phyloP scores from a whole-genome alignment of 1,140 invertebrate species.

The Drosophila lowei region DNA sequence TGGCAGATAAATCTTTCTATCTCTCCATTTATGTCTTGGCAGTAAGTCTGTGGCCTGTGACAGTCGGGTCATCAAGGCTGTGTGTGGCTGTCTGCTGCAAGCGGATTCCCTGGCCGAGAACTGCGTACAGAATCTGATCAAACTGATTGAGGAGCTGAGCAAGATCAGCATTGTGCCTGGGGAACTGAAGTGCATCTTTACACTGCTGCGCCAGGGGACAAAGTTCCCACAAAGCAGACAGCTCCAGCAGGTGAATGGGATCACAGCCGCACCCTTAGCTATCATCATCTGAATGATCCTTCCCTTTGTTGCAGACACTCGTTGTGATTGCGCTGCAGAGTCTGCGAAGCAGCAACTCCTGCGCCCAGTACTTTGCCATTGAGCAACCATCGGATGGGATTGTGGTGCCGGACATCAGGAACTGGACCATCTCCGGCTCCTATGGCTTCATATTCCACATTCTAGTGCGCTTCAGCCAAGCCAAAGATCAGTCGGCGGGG shows the following conservation, averaged over 20 bases:
- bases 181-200: slow-evolving; percentile 84
- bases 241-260: slow-evolving; percentile 62
- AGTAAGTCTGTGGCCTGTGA: slow-evolving; percentile 83
- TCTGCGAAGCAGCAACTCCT: slow-evolving; percentile 65
- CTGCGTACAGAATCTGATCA: slow-evolving; percentile 84
- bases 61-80: slow-evolving; percentile 82
- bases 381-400: slow-evolving; percentile 85
- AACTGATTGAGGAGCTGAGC: slow-evolving; percentile 85
- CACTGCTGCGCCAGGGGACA: slow-evolving; percentile 59
- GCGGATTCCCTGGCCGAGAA: slow-evolving; percentile 62
- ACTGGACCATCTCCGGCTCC: slow-evolving; percentile 85
- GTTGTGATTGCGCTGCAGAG: slow-evolving; percentile 75
- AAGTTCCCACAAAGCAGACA: slow-evolving; percentile 74
- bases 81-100: slow-evolving; percentile 80
- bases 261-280: background rate
- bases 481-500: slow-evolving; percentile 21
- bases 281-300: background rate
- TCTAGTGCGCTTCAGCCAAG: slow-evolving; percentile 85
- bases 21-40: slow-evolving; percentile 13
- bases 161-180: slow-evolving; percentile 85
- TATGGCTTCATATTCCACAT: slow-evolving; percentile 86
- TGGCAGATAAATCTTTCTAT: background rate
- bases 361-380: slow-evolving; percentile 84
- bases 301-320: slow-evolving; percentile 43
- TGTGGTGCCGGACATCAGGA: slow-evolving; percentile 84